Conservation (phyloP, 2,113 vertebrate species). For the Neolamprologus longior region DNA sequence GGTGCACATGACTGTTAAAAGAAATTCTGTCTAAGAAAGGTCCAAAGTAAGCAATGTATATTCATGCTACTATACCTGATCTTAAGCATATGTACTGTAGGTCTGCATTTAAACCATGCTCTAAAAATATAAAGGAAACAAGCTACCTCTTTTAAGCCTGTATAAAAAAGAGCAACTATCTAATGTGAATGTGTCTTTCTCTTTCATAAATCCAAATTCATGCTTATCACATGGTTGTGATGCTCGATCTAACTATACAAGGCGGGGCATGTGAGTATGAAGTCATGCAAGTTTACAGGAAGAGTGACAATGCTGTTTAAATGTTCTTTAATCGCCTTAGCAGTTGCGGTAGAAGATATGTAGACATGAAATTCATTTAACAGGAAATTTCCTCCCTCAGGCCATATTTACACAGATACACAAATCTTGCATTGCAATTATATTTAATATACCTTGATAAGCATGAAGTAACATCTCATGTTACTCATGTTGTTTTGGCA, state of each 20-base stretch:
- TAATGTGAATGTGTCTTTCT: slow-evolving; percentile 18
- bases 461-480: neutral
- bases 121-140: slow-evolving; percentile 10
- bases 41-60: neutral
- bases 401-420: neutral
- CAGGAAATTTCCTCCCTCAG: neutral
- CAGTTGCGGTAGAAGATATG: neutral
- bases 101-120: neutral
- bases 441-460: neutral
- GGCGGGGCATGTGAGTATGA: neutral
- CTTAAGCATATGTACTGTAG: neutral
- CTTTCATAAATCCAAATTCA: slow-evolving; percentile 15
- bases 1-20: neutral
- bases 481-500: neutral
- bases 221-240: neutral
- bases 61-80: neutral
- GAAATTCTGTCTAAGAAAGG: neutral
- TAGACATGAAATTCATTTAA: neutral
- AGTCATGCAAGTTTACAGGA: neutral
- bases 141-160: slow-evolving; percentile 22
- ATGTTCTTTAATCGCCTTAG: neutral
- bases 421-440: neutral
- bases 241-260: neutral
- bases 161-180: neutral
- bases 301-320: neutral